Percentiles rank a stretch among this genome's conserved stretches.
Evolutionary conservation across 2,888 invertebrate species (phyloP).

Genomic region (Melinaea marsaeus): DNA sequence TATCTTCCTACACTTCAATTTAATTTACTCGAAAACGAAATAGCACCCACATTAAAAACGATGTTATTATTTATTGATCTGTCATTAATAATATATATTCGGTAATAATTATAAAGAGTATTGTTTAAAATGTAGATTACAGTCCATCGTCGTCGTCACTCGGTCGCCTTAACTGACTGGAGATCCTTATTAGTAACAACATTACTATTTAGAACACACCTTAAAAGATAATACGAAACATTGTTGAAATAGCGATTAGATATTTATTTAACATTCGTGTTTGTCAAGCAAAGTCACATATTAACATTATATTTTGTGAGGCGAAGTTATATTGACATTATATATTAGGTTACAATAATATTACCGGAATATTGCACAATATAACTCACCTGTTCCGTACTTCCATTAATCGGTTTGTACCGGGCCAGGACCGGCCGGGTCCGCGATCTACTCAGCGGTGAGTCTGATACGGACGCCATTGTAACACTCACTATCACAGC

Average conservation of each 20-base stretch:
- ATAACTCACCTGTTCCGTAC: constrained; percentile 58
- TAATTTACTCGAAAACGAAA: no score
- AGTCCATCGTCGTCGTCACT: no score
- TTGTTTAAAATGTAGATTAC: no score
- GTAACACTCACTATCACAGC: constrained; percentile 26
- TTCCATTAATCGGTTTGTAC: constrained; percentile 54
- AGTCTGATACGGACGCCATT: constrained; percentile 67
- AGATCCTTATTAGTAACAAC: constrained; percentile 3
- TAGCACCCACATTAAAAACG: no score
- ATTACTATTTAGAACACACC: constrained; percentile 20
- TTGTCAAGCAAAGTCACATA: no score
- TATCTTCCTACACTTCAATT: no score
- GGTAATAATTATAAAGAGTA: no score
- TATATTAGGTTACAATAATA: no score
- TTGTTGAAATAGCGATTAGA: constrained; percentile 46
- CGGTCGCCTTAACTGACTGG: constrained; percentile 12
- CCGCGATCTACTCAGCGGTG: constrained; percentile 61
- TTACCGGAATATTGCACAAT: neutral
- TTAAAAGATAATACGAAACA: constrained; percentile 32
- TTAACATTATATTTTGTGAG: no score
- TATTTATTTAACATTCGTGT: constrained; percentile 4
- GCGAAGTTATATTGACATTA: no score
- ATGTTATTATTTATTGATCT: no score
- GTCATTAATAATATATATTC: no score
- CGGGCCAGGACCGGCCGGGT: constrained; percentile 68